A percentile compares a stretch with the other conserved stretches of the same genome.
These are phyloP conservation scores for Rapana venosa DNA, from an alignment of 2,888 invertebrate genomes.

Conservation along the genomic window DNA sequence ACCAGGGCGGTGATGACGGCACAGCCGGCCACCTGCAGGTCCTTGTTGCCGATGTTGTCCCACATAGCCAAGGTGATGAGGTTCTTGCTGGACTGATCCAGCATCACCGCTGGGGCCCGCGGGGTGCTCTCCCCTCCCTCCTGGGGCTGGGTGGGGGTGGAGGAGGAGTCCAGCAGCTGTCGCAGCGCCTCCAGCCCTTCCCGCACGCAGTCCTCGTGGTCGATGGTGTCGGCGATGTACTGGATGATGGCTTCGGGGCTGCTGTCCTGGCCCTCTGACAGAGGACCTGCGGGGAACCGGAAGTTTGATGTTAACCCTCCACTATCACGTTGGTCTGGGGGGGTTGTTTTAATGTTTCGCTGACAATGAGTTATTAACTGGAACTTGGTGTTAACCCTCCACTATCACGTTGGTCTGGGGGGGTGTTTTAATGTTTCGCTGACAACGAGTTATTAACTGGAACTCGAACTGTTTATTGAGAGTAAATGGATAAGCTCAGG, in stretches of 20 bases:
- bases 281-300: slow-evolving; percentile 31
- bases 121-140: slow-evolving; percentile 38
- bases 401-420: too few species aligned
- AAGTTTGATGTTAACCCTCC: too few species aligned
- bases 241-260: slow-evolving; percentile 58
- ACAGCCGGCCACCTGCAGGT: slow-evolving; percentile 69
- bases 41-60: slow-evolving; percentile 67
- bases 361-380: too few species aligned
- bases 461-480: too few species aligned
- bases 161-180: slow-evolving; percentile 54
- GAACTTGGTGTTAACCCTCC: too few species aligned
- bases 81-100: slow-evolving; percentile 67
- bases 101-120: slow-evolving; percentile 54
- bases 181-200: slow-evolving; percentile 68
- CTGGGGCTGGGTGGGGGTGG: neutral
- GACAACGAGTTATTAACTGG: too few species aligned
- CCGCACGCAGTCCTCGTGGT: slow-evolving; percentile 68
- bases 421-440: too few species aligned
- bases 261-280: slow-evolving; percentile 42
- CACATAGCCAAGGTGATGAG: slow-evolving; percentile 72
- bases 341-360: too few species aligned
- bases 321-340: too few species aligned
- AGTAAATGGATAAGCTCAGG: too few species aligned
- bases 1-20: slow-evolving; percentile 68
- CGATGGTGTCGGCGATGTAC: slow-evolving; percentile 68